Evolutionary conservation across 2,113 vertebrate genomes (phyloP).

Genomic region (Thunnus thynnus): DNA sequence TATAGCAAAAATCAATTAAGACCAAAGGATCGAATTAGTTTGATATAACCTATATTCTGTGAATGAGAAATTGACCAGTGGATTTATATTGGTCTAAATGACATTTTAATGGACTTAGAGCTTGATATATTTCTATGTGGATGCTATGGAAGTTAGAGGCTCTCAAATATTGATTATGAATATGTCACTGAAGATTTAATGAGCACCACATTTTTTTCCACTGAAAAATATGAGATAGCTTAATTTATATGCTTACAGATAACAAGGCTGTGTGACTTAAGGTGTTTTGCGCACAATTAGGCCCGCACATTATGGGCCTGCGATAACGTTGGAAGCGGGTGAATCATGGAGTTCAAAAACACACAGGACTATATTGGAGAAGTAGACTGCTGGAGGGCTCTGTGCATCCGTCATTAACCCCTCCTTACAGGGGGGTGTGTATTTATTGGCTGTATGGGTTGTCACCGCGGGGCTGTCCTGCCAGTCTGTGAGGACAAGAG

Average conservation of each 20-base stretch:
- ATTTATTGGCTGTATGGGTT: conserved; percentile 52
- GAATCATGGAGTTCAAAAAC: not conserved
- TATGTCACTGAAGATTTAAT: conserved; percentile 23
- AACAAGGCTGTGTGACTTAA: not conserved
- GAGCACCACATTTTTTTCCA: not conserved
- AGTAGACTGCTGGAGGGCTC: conserved; percentile 16
- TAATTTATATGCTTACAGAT: not conserved
- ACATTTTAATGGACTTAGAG: conserved; percentile 29
- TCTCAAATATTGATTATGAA: conserved; percentile 29
- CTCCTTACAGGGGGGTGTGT: conserved; percentile 25
- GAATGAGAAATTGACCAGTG: conserved; percentile 5
- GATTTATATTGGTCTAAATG: conserved; percentile 32
- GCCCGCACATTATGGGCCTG: not conserved
- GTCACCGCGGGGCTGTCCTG: conserved; percentile 33
- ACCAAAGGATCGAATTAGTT: not conserved
- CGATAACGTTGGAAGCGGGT: not conserved
- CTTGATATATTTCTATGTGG: not conserved
- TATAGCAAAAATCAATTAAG: not conserved
- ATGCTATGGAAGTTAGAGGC: not conserved
- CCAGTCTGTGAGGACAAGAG: conserved; percentile 1
- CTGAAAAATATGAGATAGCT: not conserved
- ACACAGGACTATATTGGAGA: not conserved
- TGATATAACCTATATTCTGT: not conserved
- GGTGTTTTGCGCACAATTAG: conserved; percentile 32
- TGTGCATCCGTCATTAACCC: conserved; percentile 62